Evolutionary conservation across 2,888 invertebrate genomes (phyloP).

Genomic region (Antheraea assamensis): DNA sequence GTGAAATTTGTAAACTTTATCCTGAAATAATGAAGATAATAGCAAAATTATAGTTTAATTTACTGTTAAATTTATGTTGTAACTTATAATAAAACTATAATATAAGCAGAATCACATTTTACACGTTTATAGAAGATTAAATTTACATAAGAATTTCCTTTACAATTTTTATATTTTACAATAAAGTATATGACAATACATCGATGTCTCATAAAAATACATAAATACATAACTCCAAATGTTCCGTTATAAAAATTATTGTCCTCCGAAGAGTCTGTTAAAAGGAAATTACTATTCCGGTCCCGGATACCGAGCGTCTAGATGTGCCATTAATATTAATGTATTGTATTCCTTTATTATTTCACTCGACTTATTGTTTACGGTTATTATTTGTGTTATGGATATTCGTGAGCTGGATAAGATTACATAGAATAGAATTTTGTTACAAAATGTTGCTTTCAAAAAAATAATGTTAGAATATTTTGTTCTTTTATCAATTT

Average conservation of each 20-base stretch:
- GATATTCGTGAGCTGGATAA: neutral
- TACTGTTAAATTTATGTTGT: neutral
- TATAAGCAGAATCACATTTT: neutral
- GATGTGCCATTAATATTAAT: conserved; percentile 51
- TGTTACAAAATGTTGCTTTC: neutral
- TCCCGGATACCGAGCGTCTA: conserved; percentile 41
- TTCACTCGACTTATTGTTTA: conserved; percentile 40
- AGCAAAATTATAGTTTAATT: neutral
- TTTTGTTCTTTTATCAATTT: neutral
- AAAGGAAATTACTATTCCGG: conserved; percentile 69
- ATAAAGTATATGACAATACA: conserved; percentile 15
- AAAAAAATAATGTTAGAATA: neutral
- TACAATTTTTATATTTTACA: neutral
- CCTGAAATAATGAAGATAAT: no score
- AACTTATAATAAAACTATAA: neutral
- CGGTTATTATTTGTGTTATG: conserved; percentile 24
- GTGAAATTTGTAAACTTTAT: no score
- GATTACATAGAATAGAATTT: neutral
- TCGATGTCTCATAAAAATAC: conserved; percentile 1
- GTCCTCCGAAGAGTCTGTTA: conserved; percentile 53
- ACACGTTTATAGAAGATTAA: neutral
- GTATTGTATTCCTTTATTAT: conserved; percentile 44
- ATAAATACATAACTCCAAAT: conserved; percentile 14
- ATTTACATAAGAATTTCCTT: neutral
- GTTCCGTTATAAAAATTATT: conserved; percentile 53